Evolutionary conservation across 2,113 vertebrate genomes (phyloP).

Genomic region (Saimiri boliviensis): DNA sequence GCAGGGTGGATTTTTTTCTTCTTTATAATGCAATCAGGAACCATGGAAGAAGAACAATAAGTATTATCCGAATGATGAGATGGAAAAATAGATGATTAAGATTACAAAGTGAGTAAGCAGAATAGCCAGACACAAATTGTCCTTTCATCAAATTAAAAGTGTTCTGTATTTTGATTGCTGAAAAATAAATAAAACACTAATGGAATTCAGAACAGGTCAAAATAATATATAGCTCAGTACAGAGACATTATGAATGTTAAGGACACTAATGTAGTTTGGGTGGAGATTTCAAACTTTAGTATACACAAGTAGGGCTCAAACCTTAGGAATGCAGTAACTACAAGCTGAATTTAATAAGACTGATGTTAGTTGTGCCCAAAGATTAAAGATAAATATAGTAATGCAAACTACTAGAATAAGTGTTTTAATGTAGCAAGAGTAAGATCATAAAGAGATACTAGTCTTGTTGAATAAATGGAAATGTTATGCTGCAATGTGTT

Average conservation of each 20-base stretch:
- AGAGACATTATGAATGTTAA: not conserved
- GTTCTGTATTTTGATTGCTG: not conserved
- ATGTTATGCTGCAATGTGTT: not conserved
- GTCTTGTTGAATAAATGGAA: not conserved
- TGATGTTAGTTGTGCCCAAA: not conserved
- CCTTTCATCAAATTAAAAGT: not conserved
- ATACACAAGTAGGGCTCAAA: not conserved
- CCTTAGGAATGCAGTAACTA: not conserved
- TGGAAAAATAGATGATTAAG: not conserved
- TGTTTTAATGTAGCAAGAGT: not conserved
- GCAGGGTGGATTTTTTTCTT: not conserved
- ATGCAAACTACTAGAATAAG: not conserved
- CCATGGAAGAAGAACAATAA: not conserved
- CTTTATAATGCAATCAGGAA: not conserved
- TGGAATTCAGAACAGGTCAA: not conserved
- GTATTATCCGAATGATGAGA: not conserved
- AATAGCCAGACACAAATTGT: not conserved
- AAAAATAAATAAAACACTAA: not conserved
- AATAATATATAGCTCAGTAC: not conserved
- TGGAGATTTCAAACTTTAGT: not conserved
- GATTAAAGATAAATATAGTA: not conserved
- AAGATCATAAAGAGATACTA: not conserved
- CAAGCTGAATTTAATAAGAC: not conserved
- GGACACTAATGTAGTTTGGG: not conserved
- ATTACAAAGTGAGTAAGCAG: not conserved